These are phyloP conservation scores for Dolichopus griseipennis DNA, from an alignment of 2,888 invertebrate species.

Conservation along the genomic window DNA sequence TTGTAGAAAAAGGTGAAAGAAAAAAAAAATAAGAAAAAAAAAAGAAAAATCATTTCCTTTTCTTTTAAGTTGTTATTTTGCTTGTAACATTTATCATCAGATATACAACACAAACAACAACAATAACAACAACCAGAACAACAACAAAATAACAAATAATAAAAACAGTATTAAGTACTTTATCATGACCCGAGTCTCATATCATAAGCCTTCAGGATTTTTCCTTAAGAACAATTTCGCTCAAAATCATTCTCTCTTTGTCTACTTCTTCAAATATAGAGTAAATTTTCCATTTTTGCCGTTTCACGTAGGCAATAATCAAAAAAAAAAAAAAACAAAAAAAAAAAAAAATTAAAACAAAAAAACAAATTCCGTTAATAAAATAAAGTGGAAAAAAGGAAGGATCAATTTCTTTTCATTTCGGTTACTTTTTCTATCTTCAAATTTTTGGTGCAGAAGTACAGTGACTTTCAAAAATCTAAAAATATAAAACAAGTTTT, in stretches of 20 bases:
- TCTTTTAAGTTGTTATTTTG: no score
- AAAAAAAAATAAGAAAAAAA: background rate
- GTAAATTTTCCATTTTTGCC: background rate
- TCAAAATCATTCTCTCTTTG: no score
- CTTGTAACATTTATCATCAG: no score
- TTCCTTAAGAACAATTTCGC: no score
- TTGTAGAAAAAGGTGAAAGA: background rate
- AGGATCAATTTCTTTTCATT: background rate
- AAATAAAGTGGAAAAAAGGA: background rate
- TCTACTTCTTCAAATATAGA: no score
- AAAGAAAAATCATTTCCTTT: background rate
- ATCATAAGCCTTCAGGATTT: background rate
- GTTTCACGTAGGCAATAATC: background rate
- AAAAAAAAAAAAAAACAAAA: background rate
- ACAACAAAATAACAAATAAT: no score
- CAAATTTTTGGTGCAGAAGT: no score
- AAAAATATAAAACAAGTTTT: no score
- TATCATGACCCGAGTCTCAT: background rate
- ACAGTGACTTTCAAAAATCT: no score
- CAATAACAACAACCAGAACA: no score
- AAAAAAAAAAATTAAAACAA: background rate
- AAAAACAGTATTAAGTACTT: background rate
- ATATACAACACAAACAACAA: no score
- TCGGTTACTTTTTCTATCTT: no score
- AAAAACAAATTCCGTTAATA: background rate